A percentile compares a stretch with the other conserved stretches of the same genome.
Conservation (phyloP, 2,113 vertebrate species). For the Entelurus aequoreus region DNA sequence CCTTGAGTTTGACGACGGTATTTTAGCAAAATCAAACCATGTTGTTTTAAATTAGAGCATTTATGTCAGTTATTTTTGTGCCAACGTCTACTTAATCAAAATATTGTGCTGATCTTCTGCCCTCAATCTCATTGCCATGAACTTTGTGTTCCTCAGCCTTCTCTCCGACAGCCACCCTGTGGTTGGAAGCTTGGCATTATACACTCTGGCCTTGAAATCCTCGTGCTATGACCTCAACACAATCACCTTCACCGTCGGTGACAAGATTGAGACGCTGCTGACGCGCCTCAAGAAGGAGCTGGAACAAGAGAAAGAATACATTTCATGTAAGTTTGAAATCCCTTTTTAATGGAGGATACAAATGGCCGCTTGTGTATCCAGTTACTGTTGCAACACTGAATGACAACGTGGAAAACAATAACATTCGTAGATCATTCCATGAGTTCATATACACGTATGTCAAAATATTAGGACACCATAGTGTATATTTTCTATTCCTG, state of each 20-base stretch:
- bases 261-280: constrained; percentile 60
- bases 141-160: constrained; percentile 21
- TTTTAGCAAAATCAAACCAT: no score
- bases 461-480: no score
- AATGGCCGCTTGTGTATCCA: neutral
- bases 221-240: constrained; percentile 71
- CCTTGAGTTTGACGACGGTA: no score
- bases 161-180: constrained; percentile 43
- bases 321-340: constrained; percentile 42
- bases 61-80: neutral
- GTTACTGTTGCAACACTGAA: no score
- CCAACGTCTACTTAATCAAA: neutral
- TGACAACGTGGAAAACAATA: no score
- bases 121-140: neutral
- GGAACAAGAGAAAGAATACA: constrained; percentile 75
- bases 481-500: no score
- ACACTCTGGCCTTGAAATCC: constrained; percentile 79
- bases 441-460: no score
- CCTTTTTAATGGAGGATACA: neutral
- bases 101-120: neutral
- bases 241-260: constrained; percentile 42
- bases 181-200: constrained; percentile 78
- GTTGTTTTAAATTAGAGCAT: constrained; percentile 4
- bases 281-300: constrained; percentile 80
- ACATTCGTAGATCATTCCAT: no score